Conservation (phyloP, 1,140 invertebrate species). For the Bombus sibiricus region DNA sequence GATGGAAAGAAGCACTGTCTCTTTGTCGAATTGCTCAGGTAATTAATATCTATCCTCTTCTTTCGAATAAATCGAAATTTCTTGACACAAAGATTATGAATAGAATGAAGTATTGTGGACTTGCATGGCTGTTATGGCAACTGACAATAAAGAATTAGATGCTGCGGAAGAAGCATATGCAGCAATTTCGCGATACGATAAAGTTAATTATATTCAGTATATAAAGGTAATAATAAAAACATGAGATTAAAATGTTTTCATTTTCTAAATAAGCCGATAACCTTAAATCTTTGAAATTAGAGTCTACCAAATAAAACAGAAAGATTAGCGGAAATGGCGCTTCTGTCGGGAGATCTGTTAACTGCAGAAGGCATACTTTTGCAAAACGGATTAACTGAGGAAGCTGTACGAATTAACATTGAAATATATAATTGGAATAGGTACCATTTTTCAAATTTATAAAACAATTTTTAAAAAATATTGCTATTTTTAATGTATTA, state of each 20-base stretch:
- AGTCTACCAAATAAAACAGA: conserved; percentile 83
- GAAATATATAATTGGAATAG: conserved; percentile 93
- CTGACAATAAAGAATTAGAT: conserved; percentile 89
- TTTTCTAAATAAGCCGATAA: not conserved
- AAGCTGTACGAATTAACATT: conserved; percentile 92
- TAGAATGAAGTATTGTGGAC: conserved; percentile 94
- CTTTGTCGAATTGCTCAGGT: conserved; percentile 91
- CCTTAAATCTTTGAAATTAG: conserved; percentile 1
- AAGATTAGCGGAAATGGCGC: conserved; percentile 90
- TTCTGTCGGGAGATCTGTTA: conserved; percentile 89
- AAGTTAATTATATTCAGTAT: conserved; percentile 94
- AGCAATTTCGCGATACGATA: conserved; percentile 94
- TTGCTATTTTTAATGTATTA: not conserved
- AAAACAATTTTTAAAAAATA: not conserved
- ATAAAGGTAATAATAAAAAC: conserved; percentile 84
- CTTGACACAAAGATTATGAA: conserved; percentile 25
- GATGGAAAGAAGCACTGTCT: conserved; percentile 90
- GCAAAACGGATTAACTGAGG: conserved; percentile 89
- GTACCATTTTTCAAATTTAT: conserved; percentile 75
- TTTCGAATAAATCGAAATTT: not conserved
- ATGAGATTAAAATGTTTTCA: not conserved
- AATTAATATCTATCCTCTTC: conserved; percentile 48
- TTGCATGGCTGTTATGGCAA: conserved; percentile 93
- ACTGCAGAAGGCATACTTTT: conserved; percentile 93
- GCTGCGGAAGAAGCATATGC: conserved; percentile 97